Conservation (phyloP, 2,113 vertebrate genomes). For the Gymnarchus niloticus region DNA sequence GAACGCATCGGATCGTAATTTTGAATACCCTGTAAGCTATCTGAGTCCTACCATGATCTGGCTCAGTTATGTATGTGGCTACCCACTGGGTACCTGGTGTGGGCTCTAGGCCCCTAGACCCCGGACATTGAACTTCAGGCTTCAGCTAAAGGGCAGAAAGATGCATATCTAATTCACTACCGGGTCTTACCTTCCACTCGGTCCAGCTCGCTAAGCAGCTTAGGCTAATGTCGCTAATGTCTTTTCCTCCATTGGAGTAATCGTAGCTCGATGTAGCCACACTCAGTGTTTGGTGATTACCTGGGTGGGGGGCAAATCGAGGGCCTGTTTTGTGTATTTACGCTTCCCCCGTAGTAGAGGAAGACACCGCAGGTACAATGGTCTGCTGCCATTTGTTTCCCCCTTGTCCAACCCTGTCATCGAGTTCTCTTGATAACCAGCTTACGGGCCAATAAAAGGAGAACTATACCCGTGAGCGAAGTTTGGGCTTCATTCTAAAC, state of each 20-base stretch:
- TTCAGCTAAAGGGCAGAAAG: neutral
- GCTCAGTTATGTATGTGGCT: too few relatives aligned
- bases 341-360: neutral
- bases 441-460: neutral
- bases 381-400: neutral
- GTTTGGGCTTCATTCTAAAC: neutral
- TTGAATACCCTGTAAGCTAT: neutral
- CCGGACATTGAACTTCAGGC: neutral
- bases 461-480: neutral
- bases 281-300: neutral
- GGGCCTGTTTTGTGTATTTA: neutral
- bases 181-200: neutral
- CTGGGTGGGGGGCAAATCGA: neutral
- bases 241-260: slow-evolving; percentile 12
- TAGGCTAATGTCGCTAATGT: slow-evolving; percentile 1
- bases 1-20: neutral
- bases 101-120: neutral
- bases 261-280: neutral
- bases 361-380: neutral
- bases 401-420: neutral
- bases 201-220: neutral
- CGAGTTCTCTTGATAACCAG: neutral
- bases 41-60: neutral
- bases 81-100: neutral
- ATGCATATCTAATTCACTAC: neutral